These are phyloP conservation scores for Lemur catta DNA, from an alignment of 2,797 vertebrate genomes.

Conservation along the genomic window DNA sequence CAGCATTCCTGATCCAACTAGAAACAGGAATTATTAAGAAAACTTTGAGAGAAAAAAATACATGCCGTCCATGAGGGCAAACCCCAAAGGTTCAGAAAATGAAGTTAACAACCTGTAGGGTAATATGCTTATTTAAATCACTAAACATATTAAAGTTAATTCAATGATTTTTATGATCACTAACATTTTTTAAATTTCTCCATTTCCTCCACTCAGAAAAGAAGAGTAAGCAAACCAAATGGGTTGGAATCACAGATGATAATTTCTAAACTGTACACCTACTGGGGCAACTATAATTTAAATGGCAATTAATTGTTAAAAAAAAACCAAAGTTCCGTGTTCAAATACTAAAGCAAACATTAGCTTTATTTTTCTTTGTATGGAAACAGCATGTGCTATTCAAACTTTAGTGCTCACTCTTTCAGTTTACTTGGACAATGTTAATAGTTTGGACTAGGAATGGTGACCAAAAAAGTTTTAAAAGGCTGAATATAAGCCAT, in stretches of 20 bases:
- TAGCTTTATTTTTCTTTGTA: slow-evolving; percentile 36
- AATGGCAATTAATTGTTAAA: slow-evolving; percentile 76
- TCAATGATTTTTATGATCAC: slow-evolving; percentile 27
- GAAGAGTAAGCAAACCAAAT: not conserved
- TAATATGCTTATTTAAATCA: not conserved
- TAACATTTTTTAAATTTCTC: not conserved
- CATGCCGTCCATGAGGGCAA: not conserved
- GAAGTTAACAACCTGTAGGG: not conserved
- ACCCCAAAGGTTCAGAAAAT: slow-evolving; percentile 24
- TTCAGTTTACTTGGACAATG: slow-evolving; percentile 75
- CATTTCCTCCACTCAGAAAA: not conserved
- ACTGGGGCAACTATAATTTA: slow-evolving; percentile 67
- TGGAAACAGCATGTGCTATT: slow-evolving; percentile 68
- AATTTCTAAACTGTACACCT: slow-evolving; percentile 20
- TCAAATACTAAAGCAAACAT: slow-evolving; percentile 79
- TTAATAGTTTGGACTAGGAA: slow-evolving; percentile 70
- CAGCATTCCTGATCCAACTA: slow-evolving; percentile 24
- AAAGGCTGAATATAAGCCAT: slow-evolving; percentile 76
- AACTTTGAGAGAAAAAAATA: not conserved
- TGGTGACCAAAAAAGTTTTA: slow-evolving; percentile 48
- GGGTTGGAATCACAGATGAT: slow-evolving; percentile 23
- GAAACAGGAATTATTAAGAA: slow-evolving; percentile 34
- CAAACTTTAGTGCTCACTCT: slow-evolving; percentile 72
- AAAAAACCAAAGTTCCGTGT: slow-evolving; percentile 70
- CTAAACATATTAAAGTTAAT: not conserved